A percentile compares a stretch with the other conserved stretches of the same genome.
Evolutionary conservation across 2,888 invertebrate genomes (phyloP).

Genomic region (Urechis unicinctus): DNA sequence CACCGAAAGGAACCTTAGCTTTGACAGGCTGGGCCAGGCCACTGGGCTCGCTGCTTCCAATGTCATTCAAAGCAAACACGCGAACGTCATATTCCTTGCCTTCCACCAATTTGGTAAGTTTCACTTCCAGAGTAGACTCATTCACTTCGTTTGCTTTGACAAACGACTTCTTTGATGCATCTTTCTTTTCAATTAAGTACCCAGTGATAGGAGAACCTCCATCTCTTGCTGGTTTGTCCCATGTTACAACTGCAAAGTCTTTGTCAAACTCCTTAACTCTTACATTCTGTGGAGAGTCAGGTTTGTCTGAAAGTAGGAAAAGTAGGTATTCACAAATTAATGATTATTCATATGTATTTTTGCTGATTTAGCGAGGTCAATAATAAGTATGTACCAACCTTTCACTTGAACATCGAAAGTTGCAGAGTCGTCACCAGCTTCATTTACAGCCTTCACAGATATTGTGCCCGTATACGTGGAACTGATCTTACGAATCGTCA

Average conservation of each 20-base stretch:
- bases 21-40: conserved; percentile 9
- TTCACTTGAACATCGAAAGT: conserved; percentile 68
- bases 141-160: conserved; percentile 17
- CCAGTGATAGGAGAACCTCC: conserved; percentile 41
- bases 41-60: conserved; percentile 54
- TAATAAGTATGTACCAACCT: neutral
- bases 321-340: neutral
- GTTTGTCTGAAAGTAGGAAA: conserved; percentile 9
- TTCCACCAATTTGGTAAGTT: conserved; percentile 28
- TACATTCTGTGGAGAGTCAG: conserved; percentile 35
- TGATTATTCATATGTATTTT: neutral
- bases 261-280: conserved; percentile 31
- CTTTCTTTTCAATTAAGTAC: conserved; percentile 41
- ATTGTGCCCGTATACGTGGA: conserved; percentile 81
- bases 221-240: conserved; percentile 50
- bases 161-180: conserved; percentile 27
- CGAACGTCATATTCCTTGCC: conserved; percentile 42
- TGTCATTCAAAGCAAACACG: conserved; percentile 44
- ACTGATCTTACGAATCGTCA: conserved; percentile 56
- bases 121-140: conserved; percentile 11
- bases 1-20: conserved; percentile 18
- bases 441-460: conserved; percentile 70
- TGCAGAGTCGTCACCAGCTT: conserved; percentile 63
- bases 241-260: conserved; percentile 38
- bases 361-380: too few relatives aligned